Evolutionary conservation across 64 coral and sea anemone species (phyloP), one percentile per base, ranked within the genome.

Genomic region (Pocillopora damicornis): DNA sequence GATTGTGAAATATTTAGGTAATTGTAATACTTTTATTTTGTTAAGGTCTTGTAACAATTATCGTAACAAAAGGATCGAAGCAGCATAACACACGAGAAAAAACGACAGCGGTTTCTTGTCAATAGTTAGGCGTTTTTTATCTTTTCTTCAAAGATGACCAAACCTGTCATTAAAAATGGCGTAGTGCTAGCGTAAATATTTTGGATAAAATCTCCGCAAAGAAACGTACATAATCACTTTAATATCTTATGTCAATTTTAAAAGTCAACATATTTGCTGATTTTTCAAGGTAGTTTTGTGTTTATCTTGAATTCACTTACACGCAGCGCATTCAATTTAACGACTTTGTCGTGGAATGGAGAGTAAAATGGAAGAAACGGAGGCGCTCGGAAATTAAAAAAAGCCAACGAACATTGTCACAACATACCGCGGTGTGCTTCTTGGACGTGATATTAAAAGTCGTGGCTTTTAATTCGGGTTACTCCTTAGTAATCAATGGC

Each of bases 161-260:
- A 23, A 35, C 23, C 57, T 35, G 20, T 26, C 34, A 83, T 83
- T 22, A 42, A 67, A 23, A 0, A 35, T 67, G 61, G 61, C 60
- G 63, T 83, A n/a, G 42, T 64, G 13, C 25, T 2, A 57, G 45
- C 37, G 81, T 58, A 83, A 83, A 83, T 79, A 79, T 79, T 60
- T 79, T 79, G 22, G 60, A 30, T 13, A 79, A 79, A 60, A 14
- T 79, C 58, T 20, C 57, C 56, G 13, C 59, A 61, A 56, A 60
- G 77, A 60, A 79, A 79, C 61, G 18, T 66, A 67, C 38, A 72
- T 20, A 85, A 73, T 73, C 81, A 73, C 37, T 72, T 85, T 71
- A 85, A 85, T 85, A 85, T 72, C 64, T 85, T 15, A 85, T 85
- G 64, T 57, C 81, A 85, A 85, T 85, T 85, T 85, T 22, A 73